Conservation (phyloP, 2,113 vertebrate genomes). For the Aldabrachelys gigantea region DNA sequence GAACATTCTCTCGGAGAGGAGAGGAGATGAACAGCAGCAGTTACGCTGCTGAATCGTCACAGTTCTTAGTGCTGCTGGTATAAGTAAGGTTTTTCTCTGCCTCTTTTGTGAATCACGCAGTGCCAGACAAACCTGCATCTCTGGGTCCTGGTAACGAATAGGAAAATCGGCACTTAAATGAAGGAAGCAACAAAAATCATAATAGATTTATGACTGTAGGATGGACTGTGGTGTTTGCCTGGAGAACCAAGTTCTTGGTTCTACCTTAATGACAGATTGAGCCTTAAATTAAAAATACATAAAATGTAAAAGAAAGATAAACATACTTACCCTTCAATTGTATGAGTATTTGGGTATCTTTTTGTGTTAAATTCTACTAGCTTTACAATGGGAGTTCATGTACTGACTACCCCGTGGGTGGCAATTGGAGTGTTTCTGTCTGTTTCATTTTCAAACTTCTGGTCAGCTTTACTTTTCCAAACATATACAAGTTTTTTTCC, state of each 20-base stretch:
- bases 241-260: background rate
- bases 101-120: background rate
- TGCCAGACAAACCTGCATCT: background rate
- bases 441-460: background rate
- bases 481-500: accelerated
- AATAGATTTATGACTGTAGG: background rate
- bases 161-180: background rate
- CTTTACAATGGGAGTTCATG: background rate
- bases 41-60: background rate
- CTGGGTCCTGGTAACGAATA: background rate
- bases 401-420: background rate
- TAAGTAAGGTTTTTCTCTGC: background rate
- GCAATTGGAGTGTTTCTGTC: background rate
- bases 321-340: background rate
- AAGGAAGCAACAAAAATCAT: background rate
- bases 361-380: background rate
- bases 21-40: background rate
- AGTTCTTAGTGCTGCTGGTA: background rate
- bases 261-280: background rate
- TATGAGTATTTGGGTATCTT: background rate
- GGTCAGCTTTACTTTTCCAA: background rate
- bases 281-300: background rate
- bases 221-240: background rate
- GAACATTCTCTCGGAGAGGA: background rate
- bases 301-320: background rate